Conservation (phyloP, 2,888 invertebrate species). For the Mechanitis mazaeus region DNA sequence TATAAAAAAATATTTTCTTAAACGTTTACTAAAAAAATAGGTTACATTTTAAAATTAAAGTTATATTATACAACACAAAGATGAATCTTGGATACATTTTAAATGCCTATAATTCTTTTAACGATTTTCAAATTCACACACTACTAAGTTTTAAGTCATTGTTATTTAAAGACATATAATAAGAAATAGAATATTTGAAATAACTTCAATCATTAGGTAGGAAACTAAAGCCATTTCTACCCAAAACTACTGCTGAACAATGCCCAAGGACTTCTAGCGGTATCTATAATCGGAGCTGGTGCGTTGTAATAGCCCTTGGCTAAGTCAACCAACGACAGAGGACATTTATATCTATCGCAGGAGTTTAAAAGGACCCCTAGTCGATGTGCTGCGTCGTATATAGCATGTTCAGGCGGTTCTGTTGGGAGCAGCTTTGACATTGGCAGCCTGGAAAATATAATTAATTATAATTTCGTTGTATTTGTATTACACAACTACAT, state of each 20-base stretch:
- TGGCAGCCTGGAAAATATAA: conserved; percentile 77
- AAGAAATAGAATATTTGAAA: too few relatives aligned
- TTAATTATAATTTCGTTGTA: not conserved
- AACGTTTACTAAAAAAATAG: too few relatives aligned
- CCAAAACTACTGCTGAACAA: conserved; percentile 54
- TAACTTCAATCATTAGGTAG: too few relatives aligned
- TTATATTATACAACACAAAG: too few relatives aligned
- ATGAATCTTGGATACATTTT: too few relatives aligned
- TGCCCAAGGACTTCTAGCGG: conserved; percentile 53
- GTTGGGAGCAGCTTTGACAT: conserved; percentile 77
- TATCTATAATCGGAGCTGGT: conserved; percentile 51
- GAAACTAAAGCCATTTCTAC: conserved; percentile 17
- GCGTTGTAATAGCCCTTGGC: conserved; percentile 79
- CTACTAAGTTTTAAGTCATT: too few relatives aligned
- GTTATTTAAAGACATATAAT: too few relatives aligned
- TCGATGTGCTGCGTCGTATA: conserved; percentile 81
- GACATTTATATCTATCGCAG: conserved; percentile 80
- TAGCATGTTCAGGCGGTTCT: conserved; percentile 80
- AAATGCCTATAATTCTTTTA: too few relatives aligned
- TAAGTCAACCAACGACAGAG: conserved; percentile 83
- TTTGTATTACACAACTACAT: not conserved
- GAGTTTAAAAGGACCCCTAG: conserved; percentile 55
- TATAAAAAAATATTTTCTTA: too few relatives aligned
- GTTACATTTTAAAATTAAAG: too few relatives aligned
- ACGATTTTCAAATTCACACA: too few relatives aligned